Percentiles rank a stretch among this genome's conserved stretches.
Evolutionary conservation across 1,140 invertebrate species (phyloP).

Genomic region (Heterodera carotae): DNA sequence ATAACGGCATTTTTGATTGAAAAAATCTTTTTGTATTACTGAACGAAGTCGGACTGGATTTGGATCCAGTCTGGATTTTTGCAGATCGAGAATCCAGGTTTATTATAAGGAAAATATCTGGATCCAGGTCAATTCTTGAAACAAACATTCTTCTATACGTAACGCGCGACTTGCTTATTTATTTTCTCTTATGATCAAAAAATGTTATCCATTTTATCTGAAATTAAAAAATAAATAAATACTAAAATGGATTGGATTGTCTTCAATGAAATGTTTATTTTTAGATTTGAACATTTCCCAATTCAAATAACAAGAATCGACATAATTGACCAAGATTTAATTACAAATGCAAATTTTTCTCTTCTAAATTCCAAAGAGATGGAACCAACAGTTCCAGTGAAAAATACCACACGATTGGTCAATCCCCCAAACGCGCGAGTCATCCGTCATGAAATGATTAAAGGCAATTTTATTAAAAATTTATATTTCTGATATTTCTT

Average conservation of each 20-base stretch:
- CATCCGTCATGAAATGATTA: neutral
- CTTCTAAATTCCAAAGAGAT: neutral
- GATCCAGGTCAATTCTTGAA: too few species aligned
- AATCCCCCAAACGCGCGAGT: neutral
- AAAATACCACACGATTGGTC: neutral
- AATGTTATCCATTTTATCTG: neutral
- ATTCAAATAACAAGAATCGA: neutral
- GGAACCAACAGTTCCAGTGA: neutral
- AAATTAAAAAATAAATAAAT: neutral
- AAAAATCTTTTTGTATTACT: slow-evolving; percentile 15
- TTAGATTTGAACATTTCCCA: neutral
- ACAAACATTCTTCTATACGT: too few species aligned
- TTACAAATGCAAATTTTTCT: neutral
- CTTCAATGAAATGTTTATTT: neutral
- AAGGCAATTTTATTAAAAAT: too few species aligned
- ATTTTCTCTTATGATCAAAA: neutral
- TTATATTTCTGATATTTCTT: neutral
- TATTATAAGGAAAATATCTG: too few species aligned
- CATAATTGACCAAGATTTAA: neutral
- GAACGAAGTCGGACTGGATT: too few species aligned
- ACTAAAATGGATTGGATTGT: slow-evolving; percentile 7
- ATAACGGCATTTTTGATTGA: slow-evolving; percentile 3
- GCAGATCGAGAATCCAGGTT: too few species aligned
- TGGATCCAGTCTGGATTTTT: too few species aligned
- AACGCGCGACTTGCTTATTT: too few species aligned